A percentile compares a stretch with the other conserved stretches of the same genome.
phyloP scores from a whole-genome alignment of 37 sponge, comb jelly and placozoan species.

The Cliona cf. orientalis region DNA sequence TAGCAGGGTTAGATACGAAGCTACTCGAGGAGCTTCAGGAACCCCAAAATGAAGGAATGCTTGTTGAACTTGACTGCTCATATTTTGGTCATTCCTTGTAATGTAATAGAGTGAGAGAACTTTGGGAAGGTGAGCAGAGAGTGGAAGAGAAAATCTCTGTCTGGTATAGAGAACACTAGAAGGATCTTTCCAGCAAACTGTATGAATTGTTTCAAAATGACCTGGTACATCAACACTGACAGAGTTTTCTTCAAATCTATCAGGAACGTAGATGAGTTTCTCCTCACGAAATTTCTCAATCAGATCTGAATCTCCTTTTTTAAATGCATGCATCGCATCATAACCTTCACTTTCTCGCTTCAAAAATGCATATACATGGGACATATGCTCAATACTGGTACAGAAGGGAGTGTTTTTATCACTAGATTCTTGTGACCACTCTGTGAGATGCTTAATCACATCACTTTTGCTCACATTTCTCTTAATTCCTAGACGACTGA shows the following conservation, averaged over 20 bases:
- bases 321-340: not conserved
- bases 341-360: not conserved
- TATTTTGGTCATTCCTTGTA: not conserved
- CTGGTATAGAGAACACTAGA: conserved; percentile 41
- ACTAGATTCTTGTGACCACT: conserved; percentile 31
- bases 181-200: conserved; percentile 49
- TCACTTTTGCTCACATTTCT: not conserved
- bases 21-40: conserved; percentile 1
- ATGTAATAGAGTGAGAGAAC: conserved; percentile 27
- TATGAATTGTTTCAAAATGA: conserved; percentile 24
- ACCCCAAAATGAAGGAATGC: conserved; percentile 30
- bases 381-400: conserved; percentile 59
- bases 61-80: not conserved
- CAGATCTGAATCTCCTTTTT: not conserved
- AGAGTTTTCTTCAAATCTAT: not conserved
- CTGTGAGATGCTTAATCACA: not conserved
- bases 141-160: not conserved
- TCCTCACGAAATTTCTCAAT: conserved; percentile 7
- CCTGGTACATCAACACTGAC: conserved; percentile 13
- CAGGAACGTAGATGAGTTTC: conserved; percentile 46
- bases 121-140: conserved; percentile 34
- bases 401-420: not conserved
- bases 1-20: conserved; percentile 7
- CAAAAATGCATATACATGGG: conserved; percentile 22
- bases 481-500: conserved; percentile 17